Conservation (phyloP, 2,888 invertebrate species). For the Drosophila robusta region DNA sequence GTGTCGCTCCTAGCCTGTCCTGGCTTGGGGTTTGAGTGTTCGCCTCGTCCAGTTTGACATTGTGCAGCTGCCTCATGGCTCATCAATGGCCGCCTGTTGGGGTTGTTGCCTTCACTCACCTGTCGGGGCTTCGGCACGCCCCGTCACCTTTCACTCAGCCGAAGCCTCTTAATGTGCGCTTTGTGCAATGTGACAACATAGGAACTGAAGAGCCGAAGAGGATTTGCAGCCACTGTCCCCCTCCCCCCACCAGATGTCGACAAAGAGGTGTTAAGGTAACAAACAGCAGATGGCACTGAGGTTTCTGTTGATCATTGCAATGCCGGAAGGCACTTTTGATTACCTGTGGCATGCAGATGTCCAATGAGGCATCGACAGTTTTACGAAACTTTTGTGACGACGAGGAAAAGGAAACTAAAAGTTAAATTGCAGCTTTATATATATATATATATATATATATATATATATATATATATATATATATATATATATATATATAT, state of each 20-base stretch:
- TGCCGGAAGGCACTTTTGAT: constrained; percentile 19
- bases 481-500: no score
- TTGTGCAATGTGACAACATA: constrained; percentile 34
- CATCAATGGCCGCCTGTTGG: constrained; percentile 40
- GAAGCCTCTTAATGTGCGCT: constrained; percentile 47
- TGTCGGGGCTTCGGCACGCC: constrained; percentile 37
- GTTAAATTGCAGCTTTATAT: no score
- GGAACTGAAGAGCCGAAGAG: constrained; percentile 24
- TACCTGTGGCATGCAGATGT: background rate
- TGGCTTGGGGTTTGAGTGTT: background rate
- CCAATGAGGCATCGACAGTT: constrained; percentile 1
- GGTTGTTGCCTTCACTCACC: constrained; percentile 41
- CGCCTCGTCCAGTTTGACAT: constrained; percentile 13
- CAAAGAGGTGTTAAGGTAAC: constrained; percentile 52
- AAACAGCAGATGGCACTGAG: constrained; percentile 40
- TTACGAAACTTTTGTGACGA: background rate
- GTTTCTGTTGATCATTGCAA: constrained; percentile 31
- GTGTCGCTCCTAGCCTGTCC: background rate
- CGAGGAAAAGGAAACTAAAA: no score
- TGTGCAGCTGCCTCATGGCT: constrained; percentile 37
- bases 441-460: no score
- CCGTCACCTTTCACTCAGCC: constrained; percentile 32
- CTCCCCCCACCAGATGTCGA: constrained; percentile 9
- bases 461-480: no score
- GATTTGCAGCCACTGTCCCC: constrained; percentile 19